A percentile compares a stretch with the other conserved stretches of the same genome.
phyloP scores from a whole-genome alignment of 2,797 vertebrate species.

The Paedocypris micromegethes region DNA sequence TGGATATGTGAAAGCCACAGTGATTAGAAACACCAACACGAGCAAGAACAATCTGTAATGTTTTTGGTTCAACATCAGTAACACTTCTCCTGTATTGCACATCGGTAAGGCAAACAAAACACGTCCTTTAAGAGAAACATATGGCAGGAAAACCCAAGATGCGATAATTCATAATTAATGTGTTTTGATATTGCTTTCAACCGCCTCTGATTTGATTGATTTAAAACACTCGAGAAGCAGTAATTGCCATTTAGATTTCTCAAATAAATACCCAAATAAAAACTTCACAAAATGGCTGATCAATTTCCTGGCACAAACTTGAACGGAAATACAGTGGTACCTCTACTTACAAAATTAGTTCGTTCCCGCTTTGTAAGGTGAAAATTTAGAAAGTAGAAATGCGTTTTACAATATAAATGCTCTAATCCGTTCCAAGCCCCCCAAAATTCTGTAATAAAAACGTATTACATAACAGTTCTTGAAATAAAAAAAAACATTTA shows the following conservation, averaged over 20 bases:
- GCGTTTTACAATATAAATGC: no score
- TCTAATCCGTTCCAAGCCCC: no score
- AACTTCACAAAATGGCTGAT: no score
- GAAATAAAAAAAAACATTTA: no score
- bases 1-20: slow-evolving; percentile 34
- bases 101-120: slow-evolving; percentile 46
- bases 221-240: slow-evolving; percentile 4
- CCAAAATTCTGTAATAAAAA: no score
- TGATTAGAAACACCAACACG: slow-evolving; percentile 30
- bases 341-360: no score
- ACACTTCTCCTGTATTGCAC: slow-evolving; percentile 43
- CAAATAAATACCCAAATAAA: no score
- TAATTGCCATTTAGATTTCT: not conserved
- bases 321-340: no score
- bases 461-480: no score
- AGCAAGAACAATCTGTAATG: slow-evolving; percentile 16
- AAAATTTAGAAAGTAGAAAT: no score
- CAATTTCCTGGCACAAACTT: no score
- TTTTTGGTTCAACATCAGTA: slow-evolving; percentile 22
- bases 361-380: no score
- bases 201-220: slow-evolving; percentile 4
- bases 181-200: slow-evolving; percentile 39
- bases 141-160: slow-evolving; percentile 4
- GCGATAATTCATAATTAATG: not conserved
- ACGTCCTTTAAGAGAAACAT: slow-evolving; percentile 33